Percentiles rank a stretch among this genome's conserved stretches.
Evolutionary conservation across 2,113 vertebrate species (phyloP).

Genomic region (Phrynosoma platyrhinos): DNA sequence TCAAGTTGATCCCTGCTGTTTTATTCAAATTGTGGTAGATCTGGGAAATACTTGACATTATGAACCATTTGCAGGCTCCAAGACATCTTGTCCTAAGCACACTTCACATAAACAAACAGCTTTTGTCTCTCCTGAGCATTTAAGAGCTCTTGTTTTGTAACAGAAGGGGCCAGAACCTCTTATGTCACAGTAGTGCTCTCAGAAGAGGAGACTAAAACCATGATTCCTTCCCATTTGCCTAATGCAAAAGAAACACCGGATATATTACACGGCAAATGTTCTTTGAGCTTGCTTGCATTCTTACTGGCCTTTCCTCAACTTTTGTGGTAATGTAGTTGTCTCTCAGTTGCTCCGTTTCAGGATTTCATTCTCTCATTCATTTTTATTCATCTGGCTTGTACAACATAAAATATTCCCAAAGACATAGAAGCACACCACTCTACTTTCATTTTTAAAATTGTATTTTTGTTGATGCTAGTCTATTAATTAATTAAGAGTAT

Average conservation of each 20-base stretch:
- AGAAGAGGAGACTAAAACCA: conserved; percentile 52
- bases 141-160: conserved; percentile 63
- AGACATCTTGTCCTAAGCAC: conserved; percentile 59
- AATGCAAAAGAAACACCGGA: conserved; percentile 38
- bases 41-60: conserved; percentile 61
- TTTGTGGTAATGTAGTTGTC: neutral
- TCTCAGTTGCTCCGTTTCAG: neutral
- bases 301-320: neutral
- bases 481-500: neutral
- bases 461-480: neutral
- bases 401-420: conserved; percentile 1
- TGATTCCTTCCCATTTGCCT: conserved; percentile 43
- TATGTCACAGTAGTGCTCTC: conserved; percentile 60
- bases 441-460: neutral
- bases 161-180: conserved; percentile 65
- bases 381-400: conserved; percentile 6
- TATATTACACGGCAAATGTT: neutral
- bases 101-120: conserved; percentile 67
- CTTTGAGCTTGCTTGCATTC: neutral
- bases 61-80: conserved; percentile 62
- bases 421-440: neutral
- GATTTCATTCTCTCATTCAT: neutral
- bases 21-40: conserved; percentile 32
- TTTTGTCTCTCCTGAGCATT: conserved; percentile 70
- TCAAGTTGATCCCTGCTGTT: neutral